phyloP scores from a whole-genome alignment of 2,888 invertebrate genomes.

The Hypolimnas misippus region DNA sequence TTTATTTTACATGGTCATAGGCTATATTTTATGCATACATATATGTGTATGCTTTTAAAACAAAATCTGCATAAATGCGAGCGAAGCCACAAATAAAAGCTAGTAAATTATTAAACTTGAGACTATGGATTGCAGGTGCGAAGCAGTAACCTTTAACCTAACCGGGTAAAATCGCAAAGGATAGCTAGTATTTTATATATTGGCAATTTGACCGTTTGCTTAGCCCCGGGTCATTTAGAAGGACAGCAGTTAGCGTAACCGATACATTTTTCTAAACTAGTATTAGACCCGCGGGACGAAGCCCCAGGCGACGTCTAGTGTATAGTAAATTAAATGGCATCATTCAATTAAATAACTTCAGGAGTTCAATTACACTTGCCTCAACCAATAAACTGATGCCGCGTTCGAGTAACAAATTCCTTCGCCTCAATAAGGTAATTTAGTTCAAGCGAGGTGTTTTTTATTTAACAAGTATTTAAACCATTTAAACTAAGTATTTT shows the following conservation, averaged over 20 bases:
- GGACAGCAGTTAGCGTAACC: too few relatives aligned
- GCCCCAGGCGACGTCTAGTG: not conserved
- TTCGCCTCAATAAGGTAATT: not conserved
- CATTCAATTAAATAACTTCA: constrained; percentile 10
- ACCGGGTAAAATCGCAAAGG: not conserved
- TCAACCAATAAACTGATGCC: constrained; percentile 7
- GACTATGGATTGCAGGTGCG: too few relatives aligned
- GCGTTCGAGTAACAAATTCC: constrained; percentile 4
- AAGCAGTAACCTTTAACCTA: too few relatives aligned
- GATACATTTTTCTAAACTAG: not conserved
- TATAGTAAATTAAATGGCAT: not conserved
- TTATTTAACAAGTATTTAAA: constrained; percentile 6
- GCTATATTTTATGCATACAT: too few relatives aligned
- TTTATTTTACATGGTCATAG: too few relatives aligned
- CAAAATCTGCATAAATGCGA: too few relatives aligned
- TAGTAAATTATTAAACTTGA: too few relatives aligned
- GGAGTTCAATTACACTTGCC: constrained; percentile 5
- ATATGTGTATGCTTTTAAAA: too few relatives aligned
- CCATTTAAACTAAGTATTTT: constrained; percentile 5
- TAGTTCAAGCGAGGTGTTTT: not conserved
- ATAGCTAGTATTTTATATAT: not conserved
- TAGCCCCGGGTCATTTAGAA: not conserved
- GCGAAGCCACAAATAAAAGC: too few relatives aligned
- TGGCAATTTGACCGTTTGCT: not conserved
- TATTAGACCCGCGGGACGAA: constrained; percentile 2